A percentile compares a stretch with the other conserved stretches of the same genome.
Conservation (phyloP, 2,113 vertebrate species). For the Hippocampus comes region DNA sequence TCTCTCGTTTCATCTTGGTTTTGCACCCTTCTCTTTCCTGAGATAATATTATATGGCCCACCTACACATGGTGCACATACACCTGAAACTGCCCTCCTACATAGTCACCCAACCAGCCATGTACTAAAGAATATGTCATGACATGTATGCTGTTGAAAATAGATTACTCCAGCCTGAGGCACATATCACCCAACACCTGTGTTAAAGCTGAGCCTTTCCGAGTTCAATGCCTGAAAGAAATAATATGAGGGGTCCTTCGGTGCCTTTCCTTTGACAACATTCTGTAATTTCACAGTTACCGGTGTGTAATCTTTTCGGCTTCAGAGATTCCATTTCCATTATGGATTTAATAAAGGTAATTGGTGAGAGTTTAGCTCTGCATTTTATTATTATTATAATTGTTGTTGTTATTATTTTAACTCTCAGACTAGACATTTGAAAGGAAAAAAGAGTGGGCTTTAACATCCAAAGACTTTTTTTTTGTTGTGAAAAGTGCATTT, state of each 20-base stretch:
- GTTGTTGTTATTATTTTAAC: background rate
- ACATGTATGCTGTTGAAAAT: conserved; percentile 46
- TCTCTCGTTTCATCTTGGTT: conserved; percentile 49
- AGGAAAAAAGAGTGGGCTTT: conserved; percentile 37
- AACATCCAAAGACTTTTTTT: conserved; percentile 37
- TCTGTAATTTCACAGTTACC: conserved; percentile 37
- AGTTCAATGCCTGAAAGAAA: conserved; percentile 9
- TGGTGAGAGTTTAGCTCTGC: conserved; percentile 1
- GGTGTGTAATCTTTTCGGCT: conserved; percentile 32
- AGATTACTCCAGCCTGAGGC: conserved; percentile 31
- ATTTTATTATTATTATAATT: background rate
- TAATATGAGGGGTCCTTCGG: conserved; percentile 4
- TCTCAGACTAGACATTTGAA: conserved; percentile 47
- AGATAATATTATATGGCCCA: conserved; percentile 30
- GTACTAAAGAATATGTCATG: conserved; percentile 46
- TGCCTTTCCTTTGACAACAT: conserved; percentile 24
- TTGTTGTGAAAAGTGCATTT: conserved; percentile 49
- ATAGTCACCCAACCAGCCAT: conserved; percentile 26
- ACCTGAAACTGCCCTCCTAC: conserved; percentile 52
- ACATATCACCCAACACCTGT: conserved; percentile 39
- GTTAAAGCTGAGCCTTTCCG: conserved; percentile 16
- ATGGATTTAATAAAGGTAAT: conserved; percentile 31
- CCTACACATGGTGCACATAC: conserved; percentile 18
- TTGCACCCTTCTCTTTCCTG: conserved; percentile 19
- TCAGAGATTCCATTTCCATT: conserved; percentile 16